A percentile compares a stretch with the other conserved stretches of the same genome.
Conservation (phyloP, 1,140 invertebrate genomes). For the Lordiphosa mommai region DNA sequence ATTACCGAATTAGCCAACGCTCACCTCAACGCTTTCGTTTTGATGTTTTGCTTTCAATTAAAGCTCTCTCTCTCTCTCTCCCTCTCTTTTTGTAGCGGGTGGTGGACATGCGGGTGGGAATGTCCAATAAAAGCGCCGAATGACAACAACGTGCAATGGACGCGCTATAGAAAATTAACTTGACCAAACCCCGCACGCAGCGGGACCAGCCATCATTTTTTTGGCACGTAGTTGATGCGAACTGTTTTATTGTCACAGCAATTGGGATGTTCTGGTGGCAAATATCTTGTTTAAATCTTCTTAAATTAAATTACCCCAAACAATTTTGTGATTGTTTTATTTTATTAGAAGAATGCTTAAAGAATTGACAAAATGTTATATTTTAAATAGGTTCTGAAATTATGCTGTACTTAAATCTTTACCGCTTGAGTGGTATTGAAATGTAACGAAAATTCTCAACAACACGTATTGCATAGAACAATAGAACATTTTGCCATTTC, state of each 20-base stretch:
- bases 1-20: slow-evolving; percentile 70
- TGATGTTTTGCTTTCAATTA: slow-evolving; percentile 73
- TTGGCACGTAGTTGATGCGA: slow-evolving; percentile 49
- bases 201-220: slow-evolving; percentile 29
- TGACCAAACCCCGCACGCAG: slow-evolving; percentile 31
- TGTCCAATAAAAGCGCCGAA: slow-evolving; percentile 64
- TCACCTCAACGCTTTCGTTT: slow-evolving; percentile 63
- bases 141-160: slow-evolving; percentile 64
- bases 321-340: too few relatives aligned
- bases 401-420: too few relatives aligned
- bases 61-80: slow-evolving; percentile 20
- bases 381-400: too few relatives aligned
- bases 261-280: not conserved
- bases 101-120: slow-evolving; percentile 11
- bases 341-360: too few relatives aligned
- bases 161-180: slow-evolving; percentile 72
- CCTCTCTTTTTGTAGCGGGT: not conserved
- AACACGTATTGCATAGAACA: too few relatives aligned
- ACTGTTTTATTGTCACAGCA: slow-evolving; percentile 37
- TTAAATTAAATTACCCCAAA: too few relatives aligned
- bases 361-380: too few relatives aligned
- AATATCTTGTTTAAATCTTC: not conserved
- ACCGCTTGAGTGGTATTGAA: too few relatives aligned
- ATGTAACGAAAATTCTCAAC: too few relatives aligned
- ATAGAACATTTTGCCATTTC: too few relatives aligned